Evolutionary conservation across 2,888 invertebrate genomes (phyloP).

Genomic region (Apamea monoglypha): DNA sequence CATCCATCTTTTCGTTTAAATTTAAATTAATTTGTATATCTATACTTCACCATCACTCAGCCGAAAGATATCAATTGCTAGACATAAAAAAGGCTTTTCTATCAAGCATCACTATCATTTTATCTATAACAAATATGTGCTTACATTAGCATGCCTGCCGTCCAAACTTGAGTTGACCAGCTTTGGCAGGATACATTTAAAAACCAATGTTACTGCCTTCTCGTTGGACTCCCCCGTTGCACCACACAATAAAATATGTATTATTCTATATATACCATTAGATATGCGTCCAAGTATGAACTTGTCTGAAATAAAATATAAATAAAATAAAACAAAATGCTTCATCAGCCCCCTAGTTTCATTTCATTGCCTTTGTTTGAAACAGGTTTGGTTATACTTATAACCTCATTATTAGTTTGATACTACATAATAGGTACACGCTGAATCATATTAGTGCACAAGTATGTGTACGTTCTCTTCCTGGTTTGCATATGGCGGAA

Average conservation of each 20-base stretch:
- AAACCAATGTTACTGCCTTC: slow-evolving; percentile 78
- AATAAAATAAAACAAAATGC: slow-evolving; percentile 3
- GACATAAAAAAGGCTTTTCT: not conserved
- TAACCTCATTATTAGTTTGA: not conserved
- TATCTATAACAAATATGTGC: slow-evolving; percentile 40
- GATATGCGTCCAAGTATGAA: slow-evolving; percentile 78
- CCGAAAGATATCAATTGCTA: not conserved
- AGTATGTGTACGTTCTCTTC: too few relatives aligned
- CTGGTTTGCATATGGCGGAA: too few relatives aligned
- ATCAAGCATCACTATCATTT: not conserved
- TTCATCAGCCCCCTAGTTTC: not conserved
- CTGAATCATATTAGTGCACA: not conserved
- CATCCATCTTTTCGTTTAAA: not conserved
- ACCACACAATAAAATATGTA: slow-evolving; percentile 79
- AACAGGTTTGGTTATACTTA: not conserved
- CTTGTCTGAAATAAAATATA: slow-evolving; percentile 76
- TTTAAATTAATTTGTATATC: not conserved
- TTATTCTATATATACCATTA: slow-evolving; percentile 81
- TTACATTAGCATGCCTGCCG: slow-evolving; percentile 80
- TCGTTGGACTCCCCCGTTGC: slow-evolving; percentile 73
- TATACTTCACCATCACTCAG: not conserved
- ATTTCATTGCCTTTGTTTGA: not conserved
- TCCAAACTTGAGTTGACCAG: slow-evolving; percentile 81
- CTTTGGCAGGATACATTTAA: slow-evolving; percentile 85
- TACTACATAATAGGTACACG: not conserved